Evolutionary conservation across 92 coral and sea anemone genomes (phyloP).

Genomic region (Palythoa grandis): DNA sequence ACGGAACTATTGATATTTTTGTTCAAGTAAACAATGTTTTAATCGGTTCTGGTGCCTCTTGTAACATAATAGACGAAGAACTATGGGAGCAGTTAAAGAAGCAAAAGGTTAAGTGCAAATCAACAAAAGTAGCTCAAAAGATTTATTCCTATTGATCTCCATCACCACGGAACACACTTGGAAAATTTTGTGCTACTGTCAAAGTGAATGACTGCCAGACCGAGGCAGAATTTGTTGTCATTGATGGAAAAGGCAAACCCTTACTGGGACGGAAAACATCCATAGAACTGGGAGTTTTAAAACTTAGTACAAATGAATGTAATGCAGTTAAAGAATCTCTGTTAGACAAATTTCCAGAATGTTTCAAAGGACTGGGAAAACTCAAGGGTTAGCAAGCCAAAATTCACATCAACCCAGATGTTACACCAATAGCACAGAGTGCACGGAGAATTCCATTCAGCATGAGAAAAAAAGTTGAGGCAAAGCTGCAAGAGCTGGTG

Average conservation of each 20-base stretch:
- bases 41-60: conserved; percentile 50
- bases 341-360: conserved; percentile 19
- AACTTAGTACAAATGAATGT: conserved; percentile 7
- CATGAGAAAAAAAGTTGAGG: neutral
- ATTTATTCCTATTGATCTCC: conserved; percentile 23
- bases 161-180: too few relatives aligned
- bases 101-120: conserved; percentile 47
- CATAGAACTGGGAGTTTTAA: neutral
- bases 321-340: conserved; percentile 28
- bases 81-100: conserved; percentile 48
- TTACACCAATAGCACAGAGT: conserved; percentile 20
- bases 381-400: conserved; percentile 20
- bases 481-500: neutral
- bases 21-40: neutral
- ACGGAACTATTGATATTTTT: conserved; percentile 19
- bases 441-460: conserved; percentile 1
- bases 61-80: conserved; percentile 38
- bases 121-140: conserved; percentile 18
- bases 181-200: neutral
- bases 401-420: conserved; percentile 15
- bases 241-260: conserved; percentile 34
- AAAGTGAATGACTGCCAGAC: conserved; percentile 25
- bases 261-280: conserved; percentile 18
- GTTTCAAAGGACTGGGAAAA: conserved; percentile 15
- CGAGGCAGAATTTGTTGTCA: conserved; percentile 41